Percentiles rank a stretch among this genome's conserved stretches.
These are phyloP conservation scores for Scaptodrosophila latifasciaeformis DNA, from an alignment of 2,888 invertebrate genomes.

Conservation along the genomic window DNA sequence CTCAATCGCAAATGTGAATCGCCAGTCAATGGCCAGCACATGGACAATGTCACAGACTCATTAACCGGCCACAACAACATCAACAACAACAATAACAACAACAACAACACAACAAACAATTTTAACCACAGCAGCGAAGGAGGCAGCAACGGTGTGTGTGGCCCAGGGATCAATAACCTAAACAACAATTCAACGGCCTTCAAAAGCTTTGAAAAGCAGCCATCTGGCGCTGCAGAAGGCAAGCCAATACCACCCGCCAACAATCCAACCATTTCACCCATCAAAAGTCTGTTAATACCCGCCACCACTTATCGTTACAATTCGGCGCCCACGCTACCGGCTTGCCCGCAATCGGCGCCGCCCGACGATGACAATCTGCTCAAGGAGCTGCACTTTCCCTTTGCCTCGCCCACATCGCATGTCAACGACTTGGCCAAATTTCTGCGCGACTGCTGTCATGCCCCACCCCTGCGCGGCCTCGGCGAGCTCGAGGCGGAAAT, in stretches of 20 bases:
- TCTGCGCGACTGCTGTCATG: constrained; percentile 75
- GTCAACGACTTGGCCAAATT: constrained; percentile 75
- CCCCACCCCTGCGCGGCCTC: constrained; percentile 70
- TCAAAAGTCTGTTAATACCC: constrained; percentile 69
- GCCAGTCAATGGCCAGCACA: constrained; percentile 37
- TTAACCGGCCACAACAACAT: constrained; percentile 41
- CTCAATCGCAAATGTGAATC: constrained; percentile 62
- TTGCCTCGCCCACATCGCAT: constrained; percentile 74
- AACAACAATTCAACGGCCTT: constrained; percentile 65
- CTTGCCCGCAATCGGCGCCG: constrained; percentile 32
- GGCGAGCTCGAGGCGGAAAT: constrained; percentile 54
- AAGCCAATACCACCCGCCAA: neutral
- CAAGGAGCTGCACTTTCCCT: constrained; percentile 75
- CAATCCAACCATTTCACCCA: constrained; percentile 61
- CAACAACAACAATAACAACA: constrained; percentile 33
- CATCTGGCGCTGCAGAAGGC: constrained; percentile 15
- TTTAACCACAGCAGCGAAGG: constrained; percentile 24
- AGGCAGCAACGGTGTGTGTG: constrained; percentile 6
- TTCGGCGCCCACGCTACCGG: constrained; percentile 33
- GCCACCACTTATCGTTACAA: constrained; percentile 42
- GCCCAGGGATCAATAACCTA: constrained; percentile 38
- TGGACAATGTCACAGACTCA: too few species aligned
- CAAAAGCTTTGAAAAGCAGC: constrained; percentile 63
- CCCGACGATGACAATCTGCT: constrained; percentile 74
- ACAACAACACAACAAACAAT: constrained; percentile 40